phyloP scores from a whole-genome alignment of 37 sponge, comb jelly and placozoan species.

The Aplysina aerophoba region DNA sequence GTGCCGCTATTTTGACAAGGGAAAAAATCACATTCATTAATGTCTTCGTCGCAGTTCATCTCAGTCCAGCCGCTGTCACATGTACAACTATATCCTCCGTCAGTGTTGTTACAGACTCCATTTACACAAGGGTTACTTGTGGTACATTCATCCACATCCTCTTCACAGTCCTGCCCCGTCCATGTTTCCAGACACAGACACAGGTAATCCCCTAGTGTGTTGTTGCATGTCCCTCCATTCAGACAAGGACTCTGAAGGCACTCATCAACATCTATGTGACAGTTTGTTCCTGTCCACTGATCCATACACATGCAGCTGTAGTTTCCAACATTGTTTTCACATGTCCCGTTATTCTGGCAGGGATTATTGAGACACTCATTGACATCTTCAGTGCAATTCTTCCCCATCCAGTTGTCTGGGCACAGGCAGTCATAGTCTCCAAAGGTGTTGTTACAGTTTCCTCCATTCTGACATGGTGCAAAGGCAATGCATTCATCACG shows the following conservation, averaged over 20 bases:
- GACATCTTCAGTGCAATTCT: constrained; percentile 50
- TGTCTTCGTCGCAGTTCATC: constrained; percentile 39
- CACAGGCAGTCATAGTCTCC: constrained; percentile 39
- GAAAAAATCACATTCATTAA: constrained; percentile 52
- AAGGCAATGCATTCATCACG: neutral
- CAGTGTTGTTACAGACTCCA: neutral
- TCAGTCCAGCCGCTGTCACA: constrained; percentile 40
- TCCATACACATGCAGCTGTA: constrained; percentile 26
- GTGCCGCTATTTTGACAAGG: constrained; percentile 34
- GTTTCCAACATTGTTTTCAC: neutral
- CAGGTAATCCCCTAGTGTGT: neutral
- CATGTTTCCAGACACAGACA: neutral
- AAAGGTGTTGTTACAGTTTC: constrained; percentile 45
- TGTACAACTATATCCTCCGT: too few species aligned
- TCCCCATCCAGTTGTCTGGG: constrained; percentile 46
- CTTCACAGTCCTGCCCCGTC: constrained; percentile 11
- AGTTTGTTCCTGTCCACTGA: constrained; percentile 21
- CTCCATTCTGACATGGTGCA: constrained; percentile 64
- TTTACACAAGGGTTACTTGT: neutral
- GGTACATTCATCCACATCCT: constrained; percentile 3
- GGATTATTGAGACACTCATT: constrained; percentile 55
- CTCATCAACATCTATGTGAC: constrained; percentile 36
- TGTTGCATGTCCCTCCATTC: constrained; percentile 19
- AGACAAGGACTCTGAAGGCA: constrained; percentile 10
- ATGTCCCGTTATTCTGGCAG: constrained; percentile 43